A percentile compares a stretch with the other conserved stretches of the same genome.
These are phyloP conservation scores for Metopia argyrocephala DNA, from an alignment of 2,888 invertebrate genomes.

Conservation along the genomic window DNA sequence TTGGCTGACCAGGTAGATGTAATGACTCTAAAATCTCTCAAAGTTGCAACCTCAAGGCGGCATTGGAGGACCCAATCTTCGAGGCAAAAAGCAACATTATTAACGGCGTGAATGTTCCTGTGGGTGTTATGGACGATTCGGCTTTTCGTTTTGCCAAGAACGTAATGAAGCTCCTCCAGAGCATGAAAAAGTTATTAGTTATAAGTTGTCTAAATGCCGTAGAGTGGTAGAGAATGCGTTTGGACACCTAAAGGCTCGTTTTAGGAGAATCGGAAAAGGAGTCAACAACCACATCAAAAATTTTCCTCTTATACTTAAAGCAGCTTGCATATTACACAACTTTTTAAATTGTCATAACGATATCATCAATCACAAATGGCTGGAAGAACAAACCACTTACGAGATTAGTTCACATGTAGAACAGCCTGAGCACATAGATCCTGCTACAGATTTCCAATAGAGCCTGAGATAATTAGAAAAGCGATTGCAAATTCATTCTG, in stretches of 20 bases:
- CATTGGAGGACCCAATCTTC: constrained; percentile 2
- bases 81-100: constrained; percentile 1
- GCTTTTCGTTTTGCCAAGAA: neutral
- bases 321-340: constrained; percentile 15
- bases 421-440: neutral
- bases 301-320: neutral
- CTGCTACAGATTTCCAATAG: neutral
- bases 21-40: constrained; percentile 13
- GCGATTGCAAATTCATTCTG: no score
- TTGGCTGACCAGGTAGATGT: constrained; percentile 37
- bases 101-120: constrained; percentile 7
- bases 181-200: constrained; percentile 39
- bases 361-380: constrained; percentile 8
- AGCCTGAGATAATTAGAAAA: no score
- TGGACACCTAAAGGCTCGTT: constrained; percentile 55
- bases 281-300: constrained; percentile 5
- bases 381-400: neutral
- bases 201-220: constrained; percentile 35
- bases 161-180: constrained; percentile 27
- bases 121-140: neutral
- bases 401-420: neutral
- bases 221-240: constrained; percentile 50
- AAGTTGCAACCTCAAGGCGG: constrained; percentile 2
- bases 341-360: neutral
- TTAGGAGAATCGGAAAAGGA: constrained; percentile 48